A percentile compares a stretch with the other conserved stretches of the same genome.
These are phyloP conservation scores for Tetrao urogallus DNA, from an alignment of 2,113 vertebrate genomes.

Conservation along the genomic window DNA sequence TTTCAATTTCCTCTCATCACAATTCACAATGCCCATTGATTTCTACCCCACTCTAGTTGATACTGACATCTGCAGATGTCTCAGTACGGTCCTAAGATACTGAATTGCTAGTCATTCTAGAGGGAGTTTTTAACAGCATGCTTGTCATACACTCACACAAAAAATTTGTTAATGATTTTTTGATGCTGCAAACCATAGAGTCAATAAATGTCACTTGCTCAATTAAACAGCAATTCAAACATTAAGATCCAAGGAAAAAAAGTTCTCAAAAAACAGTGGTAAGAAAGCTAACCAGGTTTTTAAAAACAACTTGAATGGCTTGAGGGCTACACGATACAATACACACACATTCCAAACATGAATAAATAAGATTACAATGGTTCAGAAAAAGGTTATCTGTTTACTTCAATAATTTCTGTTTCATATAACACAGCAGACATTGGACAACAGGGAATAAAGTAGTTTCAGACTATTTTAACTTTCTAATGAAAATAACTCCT, in stretches of 20 bases:
- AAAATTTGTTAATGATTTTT: neutral
- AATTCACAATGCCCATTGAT: neutral
- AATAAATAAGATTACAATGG: neutral
- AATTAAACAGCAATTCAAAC: conserved; percentile 3
- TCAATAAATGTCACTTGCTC: neutral
- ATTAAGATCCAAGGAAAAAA: conserved; percentile 8
- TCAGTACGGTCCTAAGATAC: neutral
- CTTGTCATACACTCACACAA: neutral
- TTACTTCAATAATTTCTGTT: neutral
- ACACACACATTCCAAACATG: neutral
- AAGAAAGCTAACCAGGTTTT: conserved; percentile 13
- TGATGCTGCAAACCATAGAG: neutral
- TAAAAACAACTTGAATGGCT: neutral
- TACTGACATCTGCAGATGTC: neutral
- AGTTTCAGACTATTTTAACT: neutral
- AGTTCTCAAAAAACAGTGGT: neutral
- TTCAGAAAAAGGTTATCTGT: neutral
- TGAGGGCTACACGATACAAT: neutral
- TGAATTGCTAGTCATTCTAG: neutral
- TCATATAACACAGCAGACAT: neutral
- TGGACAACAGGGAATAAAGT: neutral
- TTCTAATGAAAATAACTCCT: conserved; percentile 10
- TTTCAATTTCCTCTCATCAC: neutral
- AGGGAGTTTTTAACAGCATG: neutral
- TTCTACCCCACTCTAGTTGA: neutral